Conservation (phyloP, 2,113 vertebrate genomes). For the Cyphomyrus plagiostoma region DNA sequence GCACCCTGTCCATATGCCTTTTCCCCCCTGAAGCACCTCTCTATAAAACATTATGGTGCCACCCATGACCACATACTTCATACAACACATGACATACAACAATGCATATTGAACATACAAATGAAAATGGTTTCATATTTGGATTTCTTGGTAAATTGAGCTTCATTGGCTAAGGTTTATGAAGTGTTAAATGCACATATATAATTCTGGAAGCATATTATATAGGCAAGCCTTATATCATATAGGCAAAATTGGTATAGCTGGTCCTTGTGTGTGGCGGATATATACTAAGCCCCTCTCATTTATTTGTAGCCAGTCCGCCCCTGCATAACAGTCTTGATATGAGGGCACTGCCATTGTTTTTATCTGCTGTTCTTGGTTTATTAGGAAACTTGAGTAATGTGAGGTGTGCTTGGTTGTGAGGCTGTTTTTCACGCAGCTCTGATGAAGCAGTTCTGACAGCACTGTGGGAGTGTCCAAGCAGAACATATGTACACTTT, state of each 20-base stretch:
- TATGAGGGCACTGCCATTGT: not conserved
- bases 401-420: not conserved
- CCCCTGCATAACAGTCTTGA: not conserved
- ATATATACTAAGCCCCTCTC: no score
- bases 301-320: not conserved
- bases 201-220: no score
- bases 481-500: conserved; percentile 13
- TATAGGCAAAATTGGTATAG: no score
- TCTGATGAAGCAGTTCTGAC: not conserved
- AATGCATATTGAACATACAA: not conserved
- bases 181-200: no score
- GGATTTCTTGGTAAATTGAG: not conserved
- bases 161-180: not conserved
- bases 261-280: no score
- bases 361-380: not conserved
- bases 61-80: not conserved
- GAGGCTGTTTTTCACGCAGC: not conserved
- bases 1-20: not conserved
- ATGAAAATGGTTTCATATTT: not conserved
- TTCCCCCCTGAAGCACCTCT: not conserved
- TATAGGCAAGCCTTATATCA: no score
- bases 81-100: not conserved
- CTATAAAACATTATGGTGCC: not conserved
- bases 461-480: not conserved
- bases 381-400: not conserved